phyloP scores from a whole-genome alignment of 2,888 invertebrate species.

The Meandrusa payeni region DNA sequence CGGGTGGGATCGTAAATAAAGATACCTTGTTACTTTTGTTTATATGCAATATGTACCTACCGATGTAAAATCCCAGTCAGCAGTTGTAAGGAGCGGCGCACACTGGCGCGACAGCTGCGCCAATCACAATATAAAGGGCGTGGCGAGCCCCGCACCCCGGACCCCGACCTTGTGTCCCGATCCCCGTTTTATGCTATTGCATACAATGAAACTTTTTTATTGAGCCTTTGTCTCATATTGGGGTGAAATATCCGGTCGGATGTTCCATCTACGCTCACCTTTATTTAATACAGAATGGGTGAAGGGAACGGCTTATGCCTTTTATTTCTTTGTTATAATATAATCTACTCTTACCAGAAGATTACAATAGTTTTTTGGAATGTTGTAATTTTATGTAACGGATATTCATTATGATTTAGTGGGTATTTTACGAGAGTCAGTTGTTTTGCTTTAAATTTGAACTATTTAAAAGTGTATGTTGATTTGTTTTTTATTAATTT shows the following conservation, averaged over 20 bases:
- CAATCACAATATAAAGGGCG: constrained; percentile 79
- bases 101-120: constrained; percentile 73
- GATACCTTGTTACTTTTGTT: too few relatives aligned
- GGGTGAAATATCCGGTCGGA: constrained; percentile 80
- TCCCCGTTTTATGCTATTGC: constrained; percentile 73
- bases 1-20: too few relatives aligned
- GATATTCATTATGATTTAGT: constrained; percentile 20
- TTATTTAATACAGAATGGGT: constrained; percentile 68
- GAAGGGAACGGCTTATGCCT: constrained; percentile 62
- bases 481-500: too few relatives aligned
- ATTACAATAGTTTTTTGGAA: constrained; percentile 19
- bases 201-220: constrained; percentile 77
- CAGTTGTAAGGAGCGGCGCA: constrained; percentile 49
- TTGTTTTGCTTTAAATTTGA: constrained; percentile 2
- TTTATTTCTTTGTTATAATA: constrained; percentile 29
- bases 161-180: constrained; percentile 48
- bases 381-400: constrained; percentile 19
- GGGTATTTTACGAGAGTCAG: neutral
- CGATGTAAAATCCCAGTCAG: constrained; percentile 32
- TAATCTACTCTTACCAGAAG: constrained; percentile 17
- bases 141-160: constrained; percentile 45
- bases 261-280: constrained; percentile 69
- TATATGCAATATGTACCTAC: too few relatives aligned
- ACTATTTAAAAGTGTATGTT: too few relatives aligned
- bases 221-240: constrained; percentile 68